Conservation (phyloP, 2,888 invertebrate genomes). For the Lampropteryx suffumata region DNA sequence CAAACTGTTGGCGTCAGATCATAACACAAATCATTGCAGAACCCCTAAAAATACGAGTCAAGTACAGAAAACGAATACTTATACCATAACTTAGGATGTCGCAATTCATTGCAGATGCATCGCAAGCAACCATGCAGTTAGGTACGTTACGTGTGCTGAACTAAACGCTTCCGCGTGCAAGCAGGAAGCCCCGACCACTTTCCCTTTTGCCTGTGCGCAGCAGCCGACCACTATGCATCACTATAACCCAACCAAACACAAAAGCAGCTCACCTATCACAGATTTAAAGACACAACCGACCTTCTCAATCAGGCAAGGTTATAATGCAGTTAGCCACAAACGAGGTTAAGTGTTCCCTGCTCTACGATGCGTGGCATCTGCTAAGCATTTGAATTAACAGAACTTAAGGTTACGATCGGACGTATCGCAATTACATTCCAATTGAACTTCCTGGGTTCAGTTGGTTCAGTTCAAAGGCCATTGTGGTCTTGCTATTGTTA, state of each 20-base stretch:
- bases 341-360: slow-evolving; percentile 72
- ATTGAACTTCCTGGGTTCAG: slow-evolving; percentile 40
- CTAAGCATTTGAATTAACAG: slow-evolving; percentile 62
- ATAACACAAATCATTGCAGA: too few species aligned
- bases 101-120: slow-evolving; percentile 35
- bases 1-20: too few species aligned
- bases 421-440: slow-evolving; percentile 32
- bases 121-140: slow-evolving; percentile 59
- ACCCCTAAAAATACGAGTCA: too few species aligned
- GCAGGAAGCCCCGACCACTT: slow-evolving; percentile 78
- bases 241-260: slow-evolving; percentile 58
- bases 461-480: slow-evolving; percentile 41
- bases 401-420: slow-evolving; percentile 53
- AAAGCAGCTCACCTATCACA: slow-evolving; percentile 6
- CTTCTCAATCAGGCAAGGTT: slow-evolving; percentile 47
- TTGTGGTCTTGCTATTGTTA: slow-evolving; percentile 41
- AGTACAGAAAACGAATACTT: neutral
- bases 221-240: slow-evolving; percentile 71
- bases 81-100: slow-evolving; percentile 5
- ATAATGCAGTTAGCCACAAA: slow-evolving; percentile 75
- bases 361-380: slow-evolving; percentile 70
- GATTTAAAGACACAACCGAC: neutral
- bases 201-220: slow-evolving; percentile 81
- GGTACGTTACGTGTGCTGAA: slow-evolving; percentile 70
- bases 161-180: slow-evolving; percentile 76